Evolutionary conservation across 2,888 invertebrate species (phyloP).

Genomic region (Schizaphis graminum): DNA sequence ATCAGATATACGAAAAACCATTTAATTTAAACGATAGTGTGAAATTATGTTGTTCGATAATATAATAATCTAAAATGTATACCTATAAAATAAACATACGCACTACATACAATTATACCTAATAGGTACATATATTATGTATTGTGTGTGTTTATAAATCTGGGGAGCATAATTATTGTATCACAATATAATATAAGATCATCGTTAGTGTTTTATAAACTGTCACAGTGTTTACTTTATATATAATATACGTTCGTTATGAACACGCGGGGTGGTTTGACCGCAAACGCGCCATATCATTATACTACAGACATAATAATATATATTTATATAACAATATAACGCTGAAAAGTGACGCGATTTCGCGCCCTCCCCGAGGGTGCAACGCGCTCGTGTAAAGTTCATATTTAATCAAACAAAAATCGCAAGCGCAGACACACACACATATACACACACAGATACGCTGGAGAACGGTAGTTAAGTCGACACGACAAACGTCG

Average conservation of each 20-base stretch:
- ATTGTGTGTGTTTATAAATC: not conserved
- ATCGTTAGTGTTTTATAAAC: no score
- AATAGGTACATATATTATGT: not conserved
- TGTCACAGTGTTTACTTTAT: no score
- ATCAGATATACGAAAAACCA: no score
- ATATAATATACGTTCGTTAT: no score
- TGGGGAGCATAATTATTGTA: not conserved
- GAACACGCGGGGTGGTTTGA: not conserved
- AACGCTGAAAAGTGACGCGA: not conserved
- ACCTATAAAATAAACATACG: not conserved
- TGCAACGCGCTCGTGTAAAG: not conserved
- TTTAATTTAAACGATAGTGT: no score
- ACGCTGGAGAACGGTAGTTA: conserved; percentile 42
- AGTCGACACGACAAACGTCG: conserved; percentile 35
- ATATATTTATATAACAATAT: not conserved
- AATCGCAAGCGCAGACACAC: not conserved
- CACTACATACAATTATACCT: not conserved
- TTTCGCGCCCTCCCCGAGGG: not conserved
- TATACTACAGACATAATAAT: not conserved
- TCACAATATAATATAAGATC: not conserved
- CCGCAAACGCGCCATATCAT: not conserved
- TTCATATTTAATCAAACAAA: conserved; percentile 48
- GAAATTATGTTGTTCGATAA: not conserved
- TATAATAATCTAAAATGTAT: not conserved
- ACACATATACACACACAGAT: not conserved